Evolutionary conservation across 2,888 invertebrate species (phyloP), one percentile per base, ranked within the genome.

Genomic region (Volucella zonaria): DNA sequence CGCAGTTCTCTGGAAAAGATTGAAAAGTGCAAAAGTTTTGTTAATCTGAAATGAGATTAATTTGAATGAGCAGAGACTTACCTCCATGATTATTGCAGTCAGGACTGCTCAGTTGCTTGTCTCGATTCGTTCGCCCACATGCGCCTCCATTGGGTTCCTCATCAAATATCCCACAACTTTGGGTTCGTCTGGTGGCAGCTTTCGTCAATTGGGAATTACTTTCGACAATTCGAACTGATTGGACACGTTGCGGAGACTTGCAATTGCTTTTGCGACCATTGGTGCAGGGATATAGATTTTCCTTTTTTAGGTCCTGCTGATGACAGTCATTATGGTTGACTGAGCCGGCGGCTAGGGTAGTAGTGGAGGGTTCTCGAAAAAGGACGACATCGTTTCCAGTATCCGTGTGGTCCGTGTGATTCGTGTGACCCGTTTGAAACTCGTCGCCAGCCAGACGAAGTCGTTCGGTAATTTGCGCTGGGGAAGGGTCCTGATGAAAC

Each of bases 361-460:
- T 10, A 38, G 31, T 42, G 40, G 77, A 52, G 23, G 42, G n/a
- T 47, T 73, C 77, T 11, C 68, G 40, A n/a, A 45, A 47, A 12
- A 62, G 52, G 45, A 49, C 56, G 42, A 70, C 54, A 59, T 73
- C 70, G 64, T 75, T 82, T n/a, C 68, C 73, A 52, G 90, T 90
- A 40, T 91, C 6, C 6, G 31, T 0, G 31, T 31, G 31, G 6
- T 31, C 31, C 6, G 18, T 18, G 18, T 18, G 18, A 23, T 23
- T 23, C 3, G 31, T 31, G 31, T 31, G 6, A 31, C 6, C 90
- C 88, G 88, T 89, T 87, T 90, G 90, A 51, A 89, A 90, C 12
- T 91, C 92, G 87, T 91, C 92, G 74, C 90, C 92, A 51, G 92
- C 91, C 42, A 92, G 88, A 31, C 91, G 90, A 76, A 91, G 91